Percentiles rank a stretch among this genome's conserved stretches.
Evolutionary conservation across 2,888 invertebrate genomes (phyloP).

Genomic region (Polymixis flavicincta): DNA sequence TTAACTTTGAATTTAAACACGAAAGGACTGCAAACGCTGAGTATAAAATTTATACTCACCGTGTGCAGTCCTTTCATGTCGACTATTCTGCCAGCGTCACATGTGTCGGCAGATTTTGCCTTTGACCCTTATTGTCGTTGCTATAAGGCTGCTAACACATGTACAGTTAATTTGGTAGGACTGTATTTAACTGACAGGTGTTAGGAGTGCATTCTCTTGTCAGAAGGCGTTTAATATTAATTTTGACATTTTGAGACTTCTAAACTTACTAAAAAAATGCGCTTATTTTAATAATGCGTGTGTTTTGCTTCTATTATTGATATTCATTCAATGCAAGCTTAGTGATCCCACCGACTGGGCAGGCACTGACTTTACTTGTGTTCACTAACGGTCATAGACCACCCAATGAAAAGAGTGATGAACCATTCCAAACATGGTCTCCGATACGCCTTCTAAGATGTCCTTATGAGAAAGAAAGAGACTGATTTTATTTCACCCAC

Average conservation of each 20-base stretch:
- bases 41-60: no score
- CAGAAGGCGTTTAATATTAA: background rate
- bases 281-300: background rate
- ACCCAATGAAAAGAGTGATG: background rate
- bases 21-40: no score
- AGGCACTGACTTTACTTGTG: background rate
- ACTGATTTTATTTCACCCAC: background rate
- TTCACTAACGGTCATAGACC: background rate
- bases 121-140: background rate
- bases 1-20: no score
- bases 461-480: background rate
- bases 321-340: background rate
- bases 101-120: background rate
- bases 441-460: background rate
- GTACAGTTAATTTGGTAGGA: background rate
- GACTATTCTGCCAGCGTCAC: no score
- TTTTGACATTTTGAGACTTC: background rate
- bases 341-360: background rate
- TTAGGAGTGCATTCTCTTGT: background rate
- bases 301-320: constrained; percentile 21
- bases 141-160: background rate
- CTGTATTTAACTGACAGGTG: background rate
- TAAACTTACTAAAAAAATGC: background rate
- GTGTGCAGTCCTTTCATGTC: background rate
- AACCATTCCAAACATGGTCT: background rate